Evolutionary conservation across 2,113 vertebrate species (phyloP).

Genomic region (Equus quagga): DNA sequence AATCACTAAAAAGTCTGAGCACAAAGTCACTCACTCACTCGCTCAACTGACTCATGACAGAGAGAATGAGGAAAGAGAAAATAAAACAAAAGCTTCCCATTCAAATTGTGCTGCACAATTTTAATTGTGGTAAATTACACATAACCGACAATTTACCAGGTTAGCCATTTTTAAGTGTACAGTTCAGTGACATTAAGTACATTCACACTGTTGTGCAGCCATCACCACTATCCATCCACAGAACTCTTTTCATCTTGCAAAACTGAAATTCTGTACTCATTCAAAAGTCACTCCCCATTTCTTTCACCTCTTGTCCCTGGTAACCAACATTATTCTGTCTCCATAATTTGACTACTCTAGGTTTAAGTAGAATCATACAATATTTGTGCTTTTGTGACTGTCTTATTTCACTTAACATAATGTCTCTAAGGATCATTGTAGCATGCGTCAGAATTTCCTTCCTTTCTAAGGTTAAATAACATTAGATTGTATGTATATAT

Average conservation of each 20-base stretch:
- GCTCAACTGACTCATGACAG: neutral
- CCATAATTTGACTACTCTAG: no score
- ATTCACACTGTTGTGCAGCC: neutral
- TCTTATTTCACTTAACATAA: neutral
- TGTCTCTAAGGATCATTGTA: neutral
- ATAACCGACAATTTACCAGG: neutral
- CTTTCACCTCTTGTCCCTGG: neutral
- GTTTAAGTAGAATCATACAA: no score
- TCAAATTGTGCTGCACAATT: neutral
- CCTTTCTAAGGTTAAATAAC: neutral
- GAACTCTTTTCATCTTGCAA: neutral
- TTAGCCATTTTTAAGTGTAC: no score
- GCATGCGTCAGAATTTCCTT: neutral
- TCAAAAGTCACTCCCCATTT: neutral
- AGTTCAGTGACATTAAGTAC: no score
- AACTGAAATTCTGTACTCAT: neutral
- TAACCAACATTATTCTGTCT: neutral
- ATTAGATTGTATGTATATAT: neutral
- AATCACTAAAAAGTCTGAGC: no score
- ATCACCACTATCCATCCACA: neutral
- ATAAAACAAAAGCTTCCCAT: neutral
- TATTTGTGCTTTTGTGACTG: neutral
- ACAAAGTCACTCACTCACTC: neutral
- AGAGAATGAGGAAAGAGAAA: neutral
- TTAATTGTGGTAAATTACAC: neutral